A percentile compares a stretch with the other conserved stretches of the same genome.
These are phyloP conservation scores for Calypte anna DNA, from an alignment of 2,113 vertebrate genomes.

Conservation along the genomic window DNA sequence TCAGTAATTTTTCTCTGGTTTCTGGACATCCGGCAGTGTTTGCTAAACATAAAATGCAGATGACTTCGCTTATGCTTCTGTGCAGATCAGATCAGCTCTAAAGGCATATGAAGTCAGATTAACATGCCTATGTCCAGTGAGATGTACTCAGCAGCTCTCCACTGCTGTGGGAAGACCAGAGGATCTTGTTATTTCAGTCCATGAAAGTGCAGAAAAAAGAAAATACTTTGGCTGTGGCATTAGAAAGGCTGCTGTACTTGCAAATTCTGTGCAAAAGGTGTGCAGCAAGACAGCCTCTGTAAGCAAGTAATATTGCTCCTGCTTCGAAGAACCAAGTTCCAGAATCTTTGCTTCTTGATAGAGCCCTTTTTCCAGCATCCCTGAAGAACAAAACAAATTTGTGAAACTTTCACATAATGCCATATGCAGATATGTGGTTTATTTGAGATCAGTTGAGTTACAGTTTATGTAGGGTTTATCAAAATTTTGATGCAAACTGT, in stretches of 20 bases:
- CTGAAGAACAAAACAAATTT: not conserved
- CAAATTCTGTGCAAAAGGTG: not conserved
- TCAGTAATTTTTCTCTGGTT: not conserved
- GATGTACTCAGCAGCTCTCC: not conserved
- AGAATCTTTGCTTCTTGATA: not conserved
- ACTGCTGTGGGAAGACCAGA: not conserved
- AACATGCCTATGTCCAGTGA: not conserved
- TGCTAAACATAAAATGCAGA: not conserved
- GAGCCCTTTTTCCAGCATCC: not conserved
- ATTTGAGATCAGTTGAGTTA: not conserved
- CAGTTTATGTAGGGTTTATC: not conserved
- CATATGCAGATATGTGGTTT: not conserved
- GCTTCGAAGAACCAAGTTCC: not conserved
- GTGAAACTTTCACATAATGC: not conserved
- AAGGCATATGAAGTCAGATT: fast-evolving
- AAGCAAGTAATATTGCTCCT: not conserved
- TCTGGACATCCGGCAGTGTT: not conserved
- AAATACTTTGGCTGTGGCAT: not conserved
- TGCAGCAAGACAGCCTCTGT: not conserved
- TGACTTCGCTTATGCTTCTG: not conserved
- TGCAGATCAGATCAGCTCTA: not conserved
- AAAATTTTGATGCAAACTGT: not conserved
- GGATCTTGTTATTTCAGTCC: not conserved
- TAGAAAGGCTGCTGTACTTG: not conserved
- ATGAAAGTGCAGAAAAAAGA: not conserved